These are phyloP conservation scores for Campoletis sonorensis DNA, from an alignment of 1,140 invertebrate genomes.

Conservation along the genomic window DNA sequence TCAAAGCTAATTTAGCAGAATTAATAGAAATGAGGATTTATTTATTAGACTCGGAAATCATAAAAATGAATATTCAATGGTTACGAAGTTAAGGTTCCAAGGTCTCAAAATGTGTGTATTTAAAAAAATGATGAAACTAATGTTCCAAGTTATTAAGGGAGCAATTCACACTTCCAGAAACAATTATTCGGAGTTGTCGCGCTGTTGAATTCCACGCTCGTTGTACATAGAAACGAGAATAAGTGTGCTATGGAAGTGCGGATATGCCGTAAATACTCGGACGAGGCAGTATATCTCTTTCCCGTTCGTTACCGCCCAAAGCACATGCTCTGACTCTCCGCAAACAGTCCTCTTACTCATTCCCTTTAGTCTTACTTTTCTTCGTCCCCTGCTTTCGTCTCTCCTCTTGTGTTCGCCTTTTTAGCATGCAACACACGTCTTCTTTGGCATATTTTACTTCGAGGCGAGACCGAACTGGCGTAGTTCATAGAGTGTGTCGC, in stretches of 20 bases:
- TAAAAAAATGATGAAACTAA: slow-evolving; percentile 48
- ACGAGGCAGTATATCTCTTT: slow-evolving; percentile 75
- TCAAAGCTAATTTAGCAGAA: not conserved
- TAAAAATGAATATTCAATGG: not conserved
- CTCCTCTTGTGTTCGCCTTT: not conserved
- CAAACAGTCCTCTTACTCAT: slow-evolving; percentile 36
- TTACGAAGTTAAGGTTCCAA: too few relatives aligned
- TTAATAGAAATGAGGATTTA: not conserved
- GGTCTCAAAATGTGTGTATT: slow-evolving; percentile 30
- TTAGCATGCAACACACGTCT: slow-evolving; percentile 32
- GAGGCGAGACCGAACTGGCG: slow-evolving; percentile 36
- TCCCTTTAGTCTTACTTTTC: slow-evolving; percentile 37
- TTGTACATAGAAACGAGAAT: slow-evolving; percentile 61
- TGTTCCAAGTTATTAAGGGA: slow-evolving; percentile 61
- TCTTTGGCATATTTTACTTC: slow-evolving; percentile 35
- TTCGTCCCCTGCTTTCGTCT: slow-evolving; percentile 22
- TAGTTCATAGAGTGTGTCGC: slow-evolving; percentile 23
- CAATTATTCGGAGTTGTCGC: slow-evolving; percentile 71
- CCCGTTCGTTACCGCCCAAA: slow-evolving; percentile 74
- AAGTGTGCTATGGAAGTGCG: slow-evolving; percentile 60
- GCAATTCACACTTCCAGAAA: slow-evolving; percentile 71
- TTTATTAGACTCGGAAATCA: not conserved
- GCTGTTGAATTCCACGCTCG: slow-evolving; percentile 64
- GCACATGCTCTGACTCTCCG: slow-evolving; percentile 70
- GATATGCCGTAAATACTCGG: slow-evolving; percentile 74